Conservation (phyloP, 2,797 vertebrate species). For the Sebastes jordani region DNA sequence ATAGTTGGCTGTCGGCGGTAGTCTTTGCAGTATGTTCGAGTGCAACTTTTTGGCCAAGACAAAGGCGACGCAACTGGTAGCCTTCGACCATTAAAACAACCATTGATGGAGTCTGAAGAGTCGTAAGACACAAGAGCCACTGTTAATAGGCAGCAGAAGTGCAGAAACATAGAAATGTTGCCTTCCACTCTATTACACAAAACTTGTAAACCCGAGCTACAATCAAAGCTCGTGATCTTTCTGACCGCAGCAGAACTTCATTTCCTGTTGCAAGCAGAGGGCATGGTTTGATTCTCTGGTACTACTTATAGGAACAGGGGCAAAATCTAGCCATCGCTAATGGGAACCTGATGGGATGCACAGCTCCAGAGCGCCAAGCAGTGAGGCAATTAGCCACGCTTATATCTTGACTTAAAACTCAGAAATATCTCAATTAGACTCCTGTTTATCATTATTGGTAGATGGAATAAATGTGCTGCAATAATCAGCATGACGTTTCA, state of each 20-base stretch:
- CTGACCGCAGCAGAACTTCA: constrained; percentile 55
- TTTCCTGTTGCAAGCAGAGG: constrained; percentile 65
- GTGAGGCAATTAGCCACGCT: not conserved
- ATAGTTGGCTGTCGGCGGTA: too few species aligned
- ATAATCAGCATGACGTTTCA: not conserved
- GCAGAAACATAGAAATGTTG: constrained; percentile 7
- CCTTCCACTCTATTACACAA: constrained; percentile 26
- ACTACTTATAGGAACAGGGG: constrained; percentile 15
- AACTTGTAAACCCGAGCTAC: constrained; percentile 34
- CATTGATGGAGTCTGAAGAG: not conserved
- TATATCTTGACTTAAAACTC: not conserved
- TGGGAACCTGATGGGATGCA: not conserved
- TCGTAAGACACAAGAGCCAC: constrained; percentile 3
- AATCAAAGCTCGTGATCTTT: constrained; percentile 54
- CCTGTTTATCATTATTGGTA: not conserved
- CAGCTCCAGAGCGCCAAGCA: not conserved
- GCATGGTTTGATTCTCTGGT: constrained; percentile 30
- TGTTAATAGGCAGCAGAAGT: not conserved
- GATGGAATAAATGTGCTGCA: not conserved
- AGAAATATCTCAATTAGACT: not conserved
- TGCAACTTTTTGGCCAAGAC: too few species aligned
- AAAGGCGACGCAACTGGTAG: too few species aligned
- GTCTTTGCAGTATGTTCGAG: too few species aligned
- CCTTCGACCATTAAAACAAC: not conserved
- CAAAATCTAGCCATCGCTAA: constrained; percentile 21